Conservation (phyloP, 2,113 vertebrate species). For the Solenodon paradoxus region DNA sequence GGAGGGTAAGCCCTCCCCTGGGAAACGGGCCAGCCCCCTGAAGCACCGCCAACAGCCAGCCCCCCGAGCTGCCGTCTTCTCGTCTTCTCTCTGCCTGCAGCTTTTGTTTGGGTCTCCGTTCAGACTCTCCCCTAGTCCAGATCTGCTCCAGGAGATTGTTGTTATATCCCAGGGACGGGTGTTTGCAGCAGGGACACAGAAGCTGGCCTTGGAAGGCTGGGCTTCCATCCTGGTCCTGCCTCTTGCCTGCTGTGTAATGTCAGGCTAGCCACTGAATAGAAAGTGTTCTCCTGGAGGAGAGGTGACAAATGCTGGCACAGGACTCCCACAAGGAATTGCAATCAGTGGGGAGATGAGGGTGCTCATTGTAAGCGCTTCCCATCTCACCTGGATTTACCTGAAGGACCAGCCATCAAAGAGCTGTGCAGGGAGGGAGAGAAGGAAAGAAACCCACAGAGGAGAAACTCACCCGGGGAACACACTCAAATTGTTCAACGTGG, state of each 20-base stretch:
- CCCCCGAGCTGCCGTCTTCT: rapidly evolving
- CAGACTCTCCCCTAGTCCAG: background rate
- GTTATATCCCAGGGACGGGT: background rate
- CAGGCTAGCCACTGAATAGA: background rate
- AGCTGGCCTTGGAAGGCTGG: background rate
- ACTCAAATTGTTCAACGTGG: too few species aligned
- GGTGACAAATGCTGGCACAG: background rate
- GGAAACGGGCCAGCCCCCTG: background rate
- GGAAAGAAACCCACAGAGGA: background rate
- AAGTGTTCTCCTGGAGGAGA: background rate
- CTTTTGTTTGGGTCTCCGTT: background rate
- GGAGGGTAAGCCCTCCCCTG: background rate
- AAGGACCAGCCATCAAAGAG: too few species aligned
- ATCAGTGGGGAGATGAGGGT: background rate
- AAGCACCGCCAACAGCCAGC: background rate
- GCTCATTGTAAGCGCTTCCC: rapidly evolving
- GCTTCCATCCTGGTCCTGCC: background rate
- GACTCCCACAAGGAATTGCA: background rate
- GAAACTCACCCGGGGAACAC: too few species aligned
- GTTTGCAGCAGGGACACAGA: background rate
- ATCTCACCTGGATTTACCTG: background rate
- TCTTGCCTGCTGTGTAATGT: background rate
- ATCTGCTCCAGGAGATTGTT: background rate
- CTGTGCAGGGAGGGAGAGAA: background rate
- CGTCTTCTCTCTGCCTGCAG: background rate